Conservation (phyloP, 2,797 vertebrate species). For the Monodelphis domestica region DNA sequence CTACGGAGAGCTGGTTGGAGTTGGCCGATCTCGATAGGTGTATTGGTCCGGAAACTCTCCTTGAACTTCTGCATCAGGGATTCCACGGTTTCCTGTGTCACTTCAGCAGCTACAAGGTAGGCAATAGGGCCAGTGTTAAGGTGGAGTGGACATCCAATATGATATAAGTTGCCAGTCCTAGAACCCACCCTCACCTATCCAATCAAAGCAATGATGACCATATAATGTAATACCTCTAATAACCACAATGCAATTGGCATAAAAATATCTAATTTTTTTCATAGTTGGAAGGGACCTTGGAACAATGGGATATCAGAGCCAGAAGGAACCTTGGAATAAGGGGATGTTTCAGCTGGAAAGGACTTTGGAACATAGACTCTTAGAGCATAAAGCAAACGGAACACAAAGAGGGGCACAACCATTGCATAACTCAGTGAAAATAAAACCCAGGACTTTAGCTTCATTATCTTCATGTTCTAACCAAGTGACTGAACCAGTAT, state of each 20-base stretch:
- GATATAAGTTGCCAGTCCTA: fast-evolving
- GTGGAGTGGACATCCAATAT: fast-evolving
- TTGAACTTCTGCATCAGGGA: slow-evolving; percentile 98
- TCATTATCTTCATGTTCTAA: not conserved
- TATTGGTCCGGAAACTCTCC: slow-evolving; percentile 96
- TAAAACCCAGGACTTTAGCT: not conserved
- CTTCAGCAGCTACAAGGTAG: slow-evolving; percentile 86
- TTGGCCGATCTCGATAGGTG: slow-evolving; percentile 93
- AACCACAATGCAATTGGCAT: not conserved
- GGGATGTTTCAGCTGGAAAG: not conserved
- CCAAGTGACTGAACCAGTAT: not conserved
- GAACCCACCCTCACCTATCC: slow-evolving; percentile 33
- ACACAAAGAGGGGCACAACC: not conserved
- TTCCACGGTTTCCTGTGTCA: slow-evolving; percentile 93
- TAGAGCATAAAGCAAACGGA: not conserved
- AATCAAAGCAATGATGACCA: not conserved
- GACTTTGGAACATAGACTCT: not conserved
- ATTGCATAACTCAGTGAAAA: not conserved
- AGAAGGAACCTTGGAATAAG: not conserved
- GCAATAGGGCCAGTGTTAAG: slow-evolving; percentile 74
- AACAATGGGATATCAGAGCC: not conserved
- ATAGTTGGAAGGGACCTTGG: not conserved
- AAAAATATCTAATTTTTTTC: not conserved
- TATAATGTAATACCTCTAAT: not conserved
- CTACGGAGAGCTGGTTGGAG: slow-evolving; percentile 92